Evolutionary conservation across 2,888 invertebrate species (phyloP), one percentile per base, ranked within the genome.

Genomic region (Isotomurus palustris): DNA sequence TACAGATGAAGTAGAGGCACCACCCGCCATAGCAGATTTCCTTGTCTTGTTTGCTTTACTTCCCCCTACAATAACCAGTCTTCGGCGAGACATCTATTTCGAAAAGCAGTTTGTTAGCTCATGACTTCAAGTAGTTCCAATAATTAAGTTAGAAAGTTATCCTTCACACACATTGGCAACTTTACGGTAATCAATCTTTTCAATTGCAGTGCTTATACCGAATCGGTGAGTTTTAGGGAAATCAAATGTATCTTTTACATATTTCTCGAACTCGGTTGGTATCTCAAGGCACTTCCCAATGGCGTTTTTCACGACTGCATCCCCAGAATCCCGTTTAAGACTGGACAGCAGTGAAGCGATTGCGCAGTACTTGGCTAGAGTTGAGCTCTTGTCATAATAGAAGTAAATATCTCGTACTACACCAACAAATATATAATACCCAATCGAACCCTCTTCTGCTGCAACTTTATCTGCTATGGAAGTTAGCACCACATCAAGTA

Each of bases 401-500:
- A 19, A 29, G 3, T 44, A 44, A 28, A 4, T n/a, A 14, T 38
- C 38, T 4, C 38, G 38, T 17, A 38, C 17, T 8, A 38, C 38
- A 5, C 19, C 38, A 4, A 19, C 5, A 38, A 38, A 19, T 4
- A 38, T 38, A 38, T 38, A 38, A 38, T 8, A 38, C 19, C 38
- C 38, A 14, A 38, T 14, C 38, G 38, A 38, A 38, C 19, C 19
- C 4, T n/a, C 38, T 38, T 38, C 8, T 4, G 17, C 21, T 12
- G 56, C 36, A 47, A 53, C 48, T 28, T 58, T 54, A 2, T 27
- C 54, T 5, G 56, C 36, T 17, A 25, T 58, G 0, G 64, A 64
- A 35, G 48, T 51, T 8, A 64, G 45, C 22, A 59, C 19, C 2
- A 57, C 56, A 38, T 61, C 60, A 22, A 64, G 27, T 17, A 58